A percentile compares a stretch with the other conserved stretches of the same genome.
Evolutionary conservation across 1,140 invertebrate species (phyloP).

Genomic region (Steinernema khuongi): DNA sequence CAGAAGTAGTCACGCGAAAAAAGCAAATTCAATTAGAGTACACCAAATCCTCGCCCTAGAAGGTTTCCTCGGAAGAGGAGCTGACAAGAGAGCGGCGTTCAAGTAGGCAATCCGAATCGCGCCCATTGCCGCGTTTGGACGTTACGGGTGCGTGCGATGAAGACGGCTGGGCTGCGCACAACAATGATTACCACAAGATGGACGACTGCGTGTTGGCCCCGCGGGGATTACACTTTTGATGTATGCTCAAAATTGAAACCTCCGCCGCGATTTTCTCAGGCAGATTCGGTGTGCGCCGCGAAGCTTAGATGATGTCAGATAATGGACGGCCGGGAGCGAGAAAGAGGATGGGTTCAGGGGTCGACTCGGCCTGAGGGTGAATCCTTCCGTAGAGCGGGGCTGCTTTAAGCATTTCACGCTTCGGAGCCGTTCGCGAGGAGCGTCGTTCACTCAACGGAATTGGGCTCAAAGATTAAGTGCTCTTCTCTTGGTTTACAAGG

Average conservation of each 20-base stretch:
- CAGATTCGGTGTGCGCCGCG: neutral
- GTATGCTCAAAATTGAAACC: slow-evolving; percentile 13
- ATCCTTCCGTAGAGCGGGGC: too few species aligned
- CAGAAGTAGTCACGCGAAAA: too few species aligned
- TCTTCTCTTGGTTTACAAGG: too few species aligned
- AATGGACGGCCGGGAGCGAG: neutral
- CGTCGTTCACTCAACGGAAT: too few species aligned
- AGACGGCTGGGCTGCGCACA: neutral
- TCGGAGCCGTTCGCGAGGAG: too few species aligned
- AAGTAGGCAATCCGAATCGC: neutral
- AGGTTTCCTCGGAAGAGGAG: too few species aligned
- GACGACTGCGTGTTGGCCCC: neutral
- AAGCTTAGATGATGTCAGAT: slow-evolving; percentile 3
- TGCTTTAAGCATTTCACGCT: too few species aligned
- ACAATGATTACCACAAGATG: slow-evolving; percentile 12
- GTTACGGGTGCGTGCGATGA: neutral
- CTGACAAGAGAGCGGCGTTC: too few species aligned
- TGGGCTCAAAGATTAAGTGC: too few species aligned
- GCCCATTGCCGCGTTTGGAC: neutral
- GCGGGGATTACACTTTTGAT: slow-evolving; percentile 8
- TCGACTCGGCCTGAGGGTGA: too few species aligned
- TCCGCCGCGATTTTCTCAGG: slow-evolving; percentile 9
- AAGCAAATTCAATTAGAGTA: too few species aligned
- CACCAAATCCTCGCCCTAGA: too few species aligned
- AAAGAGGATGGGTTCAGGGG: neutral